Evolutionary conservation across 53 echinoderm and acorn worm species (phyloP).

Genomic region (Luidia sarsii): DNA sequence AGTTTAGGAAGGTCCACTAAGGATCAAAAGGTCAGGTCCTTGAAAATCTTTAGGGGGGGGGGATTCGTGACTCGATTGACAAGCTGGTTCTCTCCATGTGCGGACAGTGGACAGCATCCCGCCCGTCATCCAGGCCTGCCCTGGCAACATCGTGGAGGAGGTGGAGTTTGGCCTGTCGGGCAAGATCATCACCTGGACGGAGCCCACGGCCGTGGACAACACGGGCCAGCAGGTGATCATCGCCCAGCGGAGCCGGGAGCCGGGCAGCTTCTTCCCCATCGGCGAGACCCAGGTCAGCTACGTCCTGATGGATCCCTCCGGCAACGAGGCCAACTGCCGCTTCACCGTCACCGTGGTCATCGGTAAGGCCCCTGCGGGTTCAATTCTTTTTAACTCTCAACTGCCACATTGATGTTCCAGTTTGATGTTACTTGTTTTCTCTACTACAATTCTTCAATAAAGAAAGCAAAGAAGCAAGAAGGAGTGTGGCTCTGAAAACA

Average conservation of each 20-base stretch:
- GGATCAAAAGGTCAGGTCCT: too few species aligned
- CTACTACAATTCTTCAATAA: too few species aligned
- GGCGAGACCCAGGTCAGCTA: constrained; percentile 62
- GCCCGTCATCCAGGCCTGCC: constrained; percentile 52
- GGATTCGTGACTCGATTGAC: too few species aligned
- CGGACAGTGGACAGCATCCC: constrained; percentile 43
- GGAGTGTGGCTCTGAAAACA: too few species aligned
- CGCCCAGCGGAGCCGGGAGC: constrained; percentile 8
- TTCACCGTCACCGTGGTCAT: constrained; percentile 58
- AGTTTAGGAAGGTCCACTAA: too few species aligned
- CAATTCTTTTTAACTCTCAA: too few species aligned
- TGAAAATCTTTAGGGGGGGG: too few species aligned
- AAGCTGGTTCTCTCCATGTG: not conserved
- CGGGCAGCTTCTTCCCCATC: constrained; percentile 63
- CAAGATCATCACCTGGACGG: constrained; percentile 21
- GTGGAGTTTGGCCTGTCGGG: constrained; percentile 36
- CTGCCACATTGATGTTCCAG: too few species aligned
- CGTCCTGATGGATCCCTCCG: constrained; percentile 68
- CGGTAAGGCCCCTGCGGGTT: too few species aligned
- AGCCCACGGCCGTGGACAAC: constrained; percentile 73
- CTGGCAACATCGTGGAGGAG: constrained; percentile 43
- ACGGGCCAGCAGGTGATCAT: constrained; percentile 15
- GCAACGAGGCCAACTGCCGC: constrained; percentile 61
- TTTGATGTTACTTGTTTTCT: too few species aligned
- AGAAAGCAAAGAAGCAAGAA: too few species aligned